Evolutionary conservation across 1,140 invertebrate species (phyloP), one percentile per base, ranked within the genome.

Genomic region (Epicauta chinensis): DNA sequence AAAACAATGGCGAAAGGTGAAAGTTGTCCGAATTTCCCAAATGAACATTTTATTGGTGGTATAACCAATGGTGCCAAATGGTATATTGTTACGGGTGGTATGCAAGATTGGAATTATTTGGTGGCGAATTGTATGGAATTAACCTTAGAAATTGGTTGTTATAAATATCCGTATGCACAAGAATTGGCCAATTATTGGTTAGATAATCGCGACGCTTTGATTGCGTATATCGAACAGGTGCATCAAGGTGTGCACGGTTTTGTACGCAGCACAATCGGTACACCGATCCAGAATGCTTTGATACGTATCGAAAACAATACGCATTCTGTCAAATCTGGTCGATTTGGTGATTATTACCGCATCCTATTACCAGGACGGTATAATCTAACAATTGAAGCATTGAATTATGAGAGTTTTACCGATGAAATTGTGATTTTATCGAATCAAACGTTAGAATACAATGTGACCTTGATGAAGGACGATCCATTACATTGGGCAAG

Each of bases 91-190:
- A 74, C 81, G 0, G 90, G 93, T 0, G 95, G 96, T 7, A 98
- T 99, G 96, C 97, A 99, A 72, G 97, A 99, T 70, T 99, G 91
- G 83, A 98, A 97, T 74, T 99, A 99, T 67, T 57, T 96, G 0
- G 75, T 89, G 52, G 87, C 91, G 11, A 97, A 93, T 62, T 92
- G 89, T 62, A 89, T 97, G 75, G 96, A 98, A 70, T 77, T 98
- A 1, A 98, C 96, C 0, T 66, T 99, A 6, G 97, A 99, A 72
- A 72, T 98, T 41, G 89, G 95, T 15, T 99, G 97, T 70, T 81
- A 79, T 55, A 99, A 99, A 73, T 98, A 84, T 66, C 96, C 96
- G 0, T 70, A 70, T 14, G 80, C 81, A 2, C 71, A 71, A 3
- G 80, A 94, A 53, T 67, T 99, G 11, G 79, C 83, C 0, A 71